Evolutionary conservation across 2,888 invertebrate genomes (phyloP).

Genomic region (Dusona sp.): DNA sequence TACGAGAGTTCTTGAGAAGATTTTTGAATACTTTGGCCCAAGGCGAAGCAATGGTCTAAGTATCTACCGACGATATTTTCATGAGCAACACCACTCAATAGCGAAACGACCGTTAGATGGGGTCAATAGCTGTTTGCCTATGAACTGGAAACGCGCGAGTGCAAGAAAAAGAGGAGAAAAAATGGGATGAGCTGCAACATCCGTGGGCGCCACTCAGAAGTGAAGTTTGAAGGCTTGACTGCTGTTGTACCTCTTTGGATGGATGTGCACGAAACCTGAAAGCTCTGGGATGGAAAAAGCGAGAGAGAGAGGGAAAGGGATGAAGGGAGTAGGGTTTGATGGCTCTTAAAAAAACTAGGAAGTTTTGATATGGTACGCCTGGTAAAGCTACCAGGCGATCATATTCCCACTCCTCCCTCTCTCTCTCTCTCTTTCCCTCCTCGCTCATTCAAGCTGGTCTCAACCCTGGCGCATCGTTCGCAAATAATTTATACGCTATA

Average conservation of each 20-base stretch:
- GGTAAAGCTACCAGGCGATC: slow-evolving; percentile 44
- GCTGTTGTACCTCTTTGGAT: slow-evolving; percentile 21
- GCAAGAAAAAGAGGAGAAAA: slow-evolving; percentile 6
- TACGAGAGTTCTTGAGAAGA: neutral
- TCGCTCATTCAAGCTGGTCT: slow-evolving; percentile 38
- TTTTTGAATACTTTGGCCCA: neutral
- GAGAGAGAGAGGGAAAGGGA: slow-evolving; percentile 10
- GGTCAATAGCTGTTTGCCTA: slow-evolving; percentile 16
- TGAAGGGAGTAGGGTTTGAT: slow-evolving; percentile 44
- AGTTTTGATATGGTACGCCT: slow-evolving; percentile 41
- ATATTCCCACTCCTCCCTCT: slow-evolving; percentile 17
- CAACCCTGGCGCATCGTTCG: slow-evolving; percentile 49
- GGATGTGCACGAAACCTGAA: slow-evolving; percentile 21
- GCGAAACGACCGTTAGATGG: neutral
- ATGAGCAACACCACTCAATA: neutral
- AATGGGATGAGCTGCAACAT: slow-evolving; percentile 16
- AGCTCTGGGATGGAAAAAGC: slow-evolving; percentile 50
- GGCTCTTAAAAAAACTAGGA: slow-evolving; percentile 49
- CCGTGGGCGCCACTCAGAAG: neutral
- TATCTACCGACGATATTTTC: neutral
- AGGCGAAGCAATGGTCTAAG: neutral
- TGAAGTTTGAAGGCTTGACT: slow-evolving; percentile 46
- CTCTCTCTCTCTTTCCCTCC: neutral
- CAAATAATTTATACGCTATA: slow-evolving; percentile 64
- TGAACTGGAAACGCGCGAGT: neutral